Evolutionary conservation across 2,888 invertebrate species (phyloP), one percentile per base, ranked within the genome.

Genomic region (Sinodicranocentrus sp.): DNA sequence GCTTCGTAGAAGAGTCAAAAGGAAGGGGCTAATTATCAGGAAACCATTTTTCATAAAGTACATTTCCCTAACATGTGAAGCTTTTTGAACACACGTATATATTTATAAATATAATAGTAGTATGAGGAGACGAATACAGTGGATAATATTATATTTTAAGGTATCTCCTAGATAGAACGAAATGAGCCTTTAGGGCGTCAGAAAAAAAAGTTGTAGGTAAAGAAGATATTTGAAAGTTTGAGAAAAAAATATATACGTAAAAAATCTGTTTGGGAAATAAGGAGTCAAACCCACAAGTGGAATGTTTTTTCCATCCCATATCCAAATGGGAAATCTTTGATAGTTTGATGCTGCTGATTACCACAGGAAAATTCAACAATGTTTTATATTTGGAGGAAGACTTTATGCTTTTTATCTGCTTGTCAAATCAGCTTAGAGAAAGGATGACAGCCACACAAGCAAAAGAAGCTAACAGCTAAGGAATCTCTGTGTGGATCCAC

Each of bases 11-110:
- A 63, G 48, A 71, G 63, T 77, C 48, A 17, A 61, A 70, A 83
- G 83, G 77, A 77, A 83, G 83, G 77, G 77, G 83, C 77, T 83
- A 83, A 82, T 83, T 83, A 83, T 77, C 83, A 83, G 83, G 77
- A 77, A 83, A 83, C 72, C 82, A 82, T 82, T 82, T 82, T 82
- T 82, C 82, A 82, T 82, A 82, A 82, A 43, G 71, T 76, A 65
- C 82, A 76, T 72, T 10, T 33, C 33, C 10, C 33, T 33, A 33
- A 33, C 33, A 33, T 33, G 33, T 10, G 33, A 33, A 33, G 33
- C 5, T 33, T 33, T 33, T 10, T 10, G 33, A 33, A 10, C 33
- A 33, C 33, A 33, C 10, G 33, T 33, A 33, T 33, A 33, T 33
- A n/a, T n/a, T n/a, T n/a, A n/a, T n/a, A n/a, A n/a, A n/a, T n/a